These are phyloP conservation scores for Chymomyza procnemis DNA, from an alignment of 2,888 invertebrate genomes.

Conservation along the genomic window DNA sequence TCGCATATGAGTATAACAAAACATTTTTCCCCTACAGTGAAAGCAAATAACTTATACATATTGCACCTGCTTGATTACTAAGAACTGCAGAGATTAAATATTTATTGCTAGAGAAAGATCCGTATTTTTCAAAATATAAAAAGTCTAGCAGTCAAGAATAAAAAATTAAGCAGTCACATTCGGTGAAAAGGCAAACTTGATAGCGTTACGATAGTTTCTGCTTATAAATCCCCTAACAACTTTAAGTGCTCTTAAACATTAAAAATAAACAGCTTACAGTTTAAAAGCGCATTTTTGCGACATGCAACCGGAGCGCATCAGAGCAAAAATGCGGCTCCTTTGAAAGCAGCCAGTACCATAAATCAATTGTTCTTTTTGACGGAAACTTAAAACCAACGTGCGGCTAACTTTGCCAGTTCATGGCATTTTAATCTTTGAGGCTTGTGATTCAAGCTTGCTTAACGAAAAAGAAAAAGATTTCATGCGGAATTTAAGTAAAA, in stretches of 20 bases:
- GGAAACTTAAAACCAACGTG: conserved; percentile 52
- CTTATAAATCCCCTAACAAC: too few species aligned
- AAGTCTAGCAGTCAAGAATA: too few species aligned
- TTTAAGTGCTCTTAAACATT: not conserved
- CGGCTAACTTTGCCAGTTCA: conserved; percentile 6
- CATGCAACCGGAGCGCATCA: conserved; percentile 46
- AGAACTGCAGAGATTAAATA: too few species aligned
- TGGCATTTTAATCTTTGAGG: conserved; percentile 8
- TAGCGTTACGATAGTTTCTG: too few species aligned
- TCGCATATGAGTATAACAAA: too few species aligned
- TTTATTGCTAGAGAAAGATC: too few species aligned
- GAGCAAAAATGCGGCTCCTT: conserved; percentile 1
- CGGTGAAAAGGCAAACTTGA: too few species aligned
- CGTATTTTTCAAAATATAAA: too few species aligned
- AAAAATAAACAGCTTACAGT: not conserved
- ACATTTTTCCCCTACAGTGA: too few species aligned
- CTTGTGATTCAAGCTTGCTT: conserved; percentile 1
- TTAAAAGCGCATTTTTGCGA: conserved; percentile 10
- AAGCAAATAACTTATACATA: too few species aligned
- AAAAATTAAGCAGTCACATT: too few species aligned
- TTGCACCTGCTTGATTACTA: too few species aligned
- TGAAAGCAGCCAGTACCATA: conserved; percentile 35
- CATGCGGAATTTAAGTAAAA: conserved; percentile 20
- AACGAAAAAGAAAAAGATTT: conserved; percentile 3
- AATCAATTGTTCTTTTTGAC: conserved; percentile 61